Conservation (phyloP, 2,113 vertebrate genomes). For the Stigmatopora nigra region DNA sequence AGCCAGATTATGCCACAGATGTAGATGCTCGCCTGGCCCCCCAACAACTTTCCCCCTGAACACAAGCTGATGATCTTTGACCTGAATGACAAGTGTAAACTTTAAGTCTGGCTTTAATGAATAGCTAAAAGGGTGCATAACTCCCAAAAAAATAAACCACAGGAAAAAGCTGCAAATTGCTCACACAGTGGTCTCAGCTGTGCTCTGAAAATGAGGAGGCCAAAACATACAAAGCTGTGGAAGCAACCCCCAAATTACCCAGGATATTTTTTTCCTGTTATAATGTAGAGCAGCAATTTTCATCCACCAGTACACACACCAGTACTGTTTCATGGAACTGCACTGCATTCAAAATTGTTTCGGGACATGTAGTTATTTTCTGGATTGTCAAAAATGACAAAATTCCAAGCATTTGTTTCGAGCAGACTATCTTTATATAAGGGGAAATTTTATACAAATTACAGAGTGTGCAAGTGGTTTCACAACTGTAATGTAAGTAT, state of each 20-base stretch:
- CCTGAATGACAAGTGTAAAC: constrained; percentile 2
- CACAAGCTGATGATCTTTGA: constrained; percentile 24
- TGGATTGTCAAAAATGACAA: too few species aligned
- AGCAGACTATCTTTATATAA: too few species aligned
- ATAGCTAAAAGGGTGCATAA: constrained; percentile 26
- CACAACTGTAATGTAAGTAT: too few species aligned
- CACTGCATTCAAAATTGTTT: too few species aligned
- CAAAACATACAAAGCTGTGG: constrained; percentile 13
- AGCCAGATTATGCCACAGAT: not conserved
- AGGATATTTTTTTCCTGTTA: constrained; percentile 15
- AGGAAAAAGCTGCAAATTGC: constrained; percentile 6
- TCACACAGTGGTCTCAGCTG: not conserved
- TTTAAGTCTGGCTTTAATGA: constrained; percentile 18
- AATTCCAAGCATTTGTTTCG: too few species aligned
- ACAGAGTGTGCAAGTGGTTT: too few species aligned
- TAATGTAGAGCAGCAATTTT: not conserved
- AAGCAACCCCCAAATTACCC: constrained; percentile 37
- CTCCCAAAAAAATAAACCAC: constrained; percentile 3
- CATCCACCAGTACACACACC: not conserved
- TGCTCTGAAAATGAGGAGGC: not conserved
- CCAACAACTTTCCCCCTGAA: constrained; percentile 3
- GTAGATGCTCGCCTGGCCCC: not conserved
- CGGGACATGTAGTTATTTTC: too few species aligned
- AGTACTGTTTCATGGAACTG: not conserved
- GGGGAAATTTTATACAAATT: too few species aligned